Evolutionary conservation across 2,113 vertebrate species (phyloP).

Genomic region (Sardina pilchardus): DNA sequence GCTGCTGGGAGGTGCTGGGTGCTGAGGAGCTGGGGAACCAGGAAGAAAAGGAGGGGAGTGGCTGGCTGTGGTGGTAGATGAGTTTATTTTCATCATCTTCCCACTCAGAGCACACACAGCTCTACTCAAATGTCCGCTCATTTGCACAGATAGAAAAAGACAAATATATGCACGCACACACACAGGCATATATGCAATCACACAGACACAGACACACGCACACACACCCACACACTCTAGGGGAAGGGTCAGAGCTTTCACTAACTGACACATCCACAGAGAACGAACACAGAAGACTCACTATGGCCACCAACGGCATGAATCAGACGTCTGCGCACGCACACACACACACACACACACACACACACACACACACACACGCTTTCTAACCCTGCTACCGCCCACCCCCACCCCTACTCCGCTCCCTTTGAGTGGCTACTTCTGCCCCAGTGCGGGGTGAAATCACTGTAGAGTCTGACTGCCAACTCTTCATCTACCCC

Average conservation of each 20-base stretch:
- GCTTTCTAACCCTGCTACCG: not conserved
- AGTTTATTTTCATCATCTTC: not conserved
- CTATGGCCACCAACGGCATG: not conserved
- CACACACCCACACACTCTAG: slow-evolving; percentile 5
- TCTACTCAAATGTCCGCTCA: not conserved
- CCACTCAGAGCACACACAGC: not conserved
- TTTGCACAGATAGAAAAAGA: not conserved
- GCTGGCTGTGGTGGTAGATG: not conserved
- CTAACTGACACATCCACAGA: not conserved
- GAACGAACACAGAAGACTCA: not conserved
- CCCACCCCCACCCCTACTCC: not conserved
- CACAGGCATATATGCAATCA: not conserved
- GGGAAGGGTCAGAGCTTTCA: not conserved
- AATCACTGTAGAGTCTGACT: not conserved
- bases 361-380: not conserved
- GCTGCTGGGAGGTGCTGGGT: not conserved
- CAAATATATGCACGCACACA: not conserved
- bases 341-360: not conserved
- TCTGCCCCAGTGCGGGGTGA: not conserved
- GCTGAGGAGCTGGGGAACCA: not conserved
- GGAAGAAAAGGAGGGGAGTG: not conserved
- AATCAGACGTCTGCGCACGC: not conserved
- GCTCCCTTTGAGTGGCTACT: not conserved
- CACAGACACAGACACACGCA: slow-evolving; percentile 24
- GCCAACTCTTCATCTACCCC: not conserved